Evolutionary conservation across 2,797 vertebrate genomes (phyloP), one percentile per base, ranked within the genome.

Genomic region (Brotula barbata): DNA sequence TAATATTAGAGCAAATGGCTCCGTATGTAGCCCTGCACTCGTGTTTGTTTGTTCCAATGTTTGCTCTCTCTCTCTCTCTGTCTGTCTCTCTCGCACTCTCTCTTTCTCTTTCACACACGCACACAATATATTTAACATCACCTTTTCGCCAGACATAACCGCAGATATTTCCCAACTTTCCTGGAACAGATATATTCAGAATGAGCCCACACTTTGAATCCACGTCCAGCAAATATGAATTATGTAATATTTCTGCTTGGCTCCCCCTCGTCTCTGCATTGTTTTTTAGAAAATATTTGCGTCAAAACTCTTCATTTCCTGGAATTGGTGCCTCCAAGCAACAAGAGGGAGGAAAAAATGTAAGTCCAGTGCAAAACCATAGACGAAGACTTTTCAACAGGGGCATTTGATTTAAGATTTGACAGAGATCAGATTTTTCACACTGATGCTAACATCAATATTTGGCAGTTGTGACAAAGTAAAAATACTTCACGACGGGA

Each of bases 221-320:
- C 28, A 3, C 57, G 56, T 67, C 49, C 42, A 50, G 64, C 55
- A 78, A 77, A 75, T 75, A 16, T 70, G 70, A 69, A 55, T 81
- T 55, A 73, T 61, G 67, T 64, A 66, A 52, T 66, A 2, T 33
- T 61, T 31, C 43, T 51, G 7, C 41, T 73, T 54, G 25, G 56
- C 57, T 48, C n/a, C 56, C 19, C 7, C 40, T 7, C 2, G 43
- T 73, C 46, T 23, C 37, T 49, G 21, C 46, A 51, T 49, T 59
- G 16, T 36, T 42, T 69, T 68, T 48, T 33, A 28, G 56, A 65
- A 60, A 71, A 58, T 41, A 51, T 63, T 71, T 61, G 25, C 14
- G 37, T 58, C 42, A 59, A 64, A 69, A 34, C 19, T 43, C 42
- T 28, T 7, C 6, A 52, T 16, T 60, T 77, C 36, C 51, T 55